Conservation (phyloP, 2,113 vertebrate genomes). For the Baryphthengus martii region DNA sequence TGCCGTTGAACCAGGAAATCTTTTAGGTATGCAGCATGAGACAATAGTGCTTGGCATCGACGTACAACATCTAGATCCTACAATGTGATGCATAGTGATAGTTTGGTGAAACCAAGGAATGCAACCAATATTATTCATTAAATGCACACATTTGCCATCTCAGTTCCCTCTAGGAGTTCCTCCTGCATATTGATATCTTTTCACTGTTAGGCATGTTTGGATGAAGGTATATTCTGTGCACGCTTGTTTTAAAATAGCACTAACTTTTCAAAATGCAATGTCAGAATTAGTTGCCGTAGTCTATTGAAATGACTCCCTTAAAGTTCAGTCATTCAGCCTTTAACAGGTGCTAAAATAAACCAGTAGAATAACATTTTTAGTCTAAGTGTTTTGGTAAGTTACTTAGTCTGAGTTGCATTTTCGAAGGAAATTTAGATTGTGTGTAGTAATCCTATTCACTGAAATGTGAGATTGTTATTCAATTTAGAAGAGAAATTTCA, state of each 20-base stretch:
- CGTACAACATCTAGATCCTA: accelerated
- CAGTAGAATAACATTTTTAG: not conserved
- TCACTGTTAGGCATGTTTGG: not conserved
- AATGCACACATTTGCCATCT: not conserved
- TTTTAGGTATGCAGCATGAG: not conserved
- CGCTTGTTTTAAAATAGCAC: not conserved
- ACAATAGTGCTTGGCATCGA: not conserved
- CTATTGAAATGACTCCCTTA: not conserved
- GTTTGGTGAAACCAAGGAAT: not conserved
- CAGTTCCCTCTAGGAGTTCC: not conserved
- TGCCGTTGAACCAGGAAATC: not conserved
- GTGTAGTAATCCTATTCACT: not conserved
- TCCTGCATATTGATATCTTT: not conserved
- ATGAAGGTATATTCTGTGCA: not conserved
- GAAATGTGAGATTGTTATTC: not conserved
- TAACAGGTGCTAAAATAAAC: not conserved
- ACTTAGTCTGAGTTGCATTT: not conserved
- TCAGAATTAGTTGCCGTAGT: not conserved
- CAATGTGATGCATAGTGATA: no score
- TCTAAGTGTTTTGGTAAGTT: not conserved
- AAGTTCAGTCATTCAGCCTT: not conserved
- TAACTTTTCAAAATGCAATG: not conserved
- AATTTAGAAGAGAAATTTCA: not conserved
- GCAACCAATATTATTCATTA: not conserved
- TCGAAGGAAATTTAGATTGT: not conserved